Conservation (phyloP, 2,113 vertebrate genomes). For the Nycticorax nycticorax region DNA sequence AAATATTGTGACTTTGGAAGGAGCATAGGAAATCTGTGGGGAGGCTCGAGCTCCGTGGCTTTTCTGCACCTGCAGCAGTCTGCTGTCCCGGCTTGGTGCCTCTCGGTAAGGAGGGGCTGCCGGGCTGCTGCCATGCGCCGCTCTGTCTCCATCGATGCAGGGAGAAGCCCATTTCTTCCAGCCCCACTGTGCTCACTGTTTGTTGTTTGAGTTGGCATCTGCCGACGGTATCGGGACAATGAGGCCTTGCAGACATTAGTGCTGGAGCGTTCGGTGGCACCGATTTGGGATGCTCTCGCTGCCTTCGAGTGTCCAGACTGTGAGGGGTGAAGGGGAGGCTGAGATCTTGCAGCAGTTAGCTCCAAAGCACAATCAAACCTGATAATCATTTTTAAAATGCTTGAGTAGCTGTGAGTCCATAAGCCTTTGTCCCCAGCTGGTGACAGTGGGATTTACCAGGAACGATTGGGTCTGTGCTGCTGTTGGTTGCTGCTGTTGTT, state of each 20-base stretch:
- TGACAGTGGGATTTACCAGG: neutral
- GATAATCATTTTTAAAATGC: neutral
- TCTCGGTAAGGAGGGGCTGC: neutral
- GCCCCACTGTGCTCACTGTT: accelerated
- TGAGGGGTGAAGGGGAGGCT: accelerated
- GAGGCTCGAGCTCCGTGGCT: neutral
- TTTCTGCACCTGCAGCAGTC: slow-evolving; percentile 50
- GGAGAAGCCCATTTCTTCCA: neutral
- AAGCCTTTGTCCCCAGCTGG: neutral
- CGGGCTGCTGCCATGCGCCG: neutral
- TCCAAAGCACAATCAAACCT: neutral
- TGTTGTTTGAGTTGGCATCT: slow-evolving; percentile 35
- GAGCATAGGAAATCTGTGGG: slow-evolving; percentile 1
- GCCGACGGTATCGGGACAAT: accelerated
- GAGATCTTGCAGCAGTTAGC: neutral
- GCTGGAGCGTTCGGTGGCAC: accelerated
- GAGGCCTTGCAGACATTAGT: neutral
- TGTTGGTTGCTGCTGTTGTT: neutral
- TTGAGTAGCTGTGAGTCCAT: accelerated
- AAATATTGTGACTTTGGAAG: slow-evolving; percentile 48
- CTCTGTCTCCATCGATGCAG: neutral
- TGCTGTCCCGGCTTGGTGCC: neutral
- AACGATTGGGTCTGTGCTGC: neutral
- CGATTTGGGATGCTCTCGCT: neutral
- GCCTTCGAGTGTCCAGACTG: neutral